phyloP scores from a whole-genome alignment of 2,888 invertebrate species.

The Drymonia ruficornis region DNA sequence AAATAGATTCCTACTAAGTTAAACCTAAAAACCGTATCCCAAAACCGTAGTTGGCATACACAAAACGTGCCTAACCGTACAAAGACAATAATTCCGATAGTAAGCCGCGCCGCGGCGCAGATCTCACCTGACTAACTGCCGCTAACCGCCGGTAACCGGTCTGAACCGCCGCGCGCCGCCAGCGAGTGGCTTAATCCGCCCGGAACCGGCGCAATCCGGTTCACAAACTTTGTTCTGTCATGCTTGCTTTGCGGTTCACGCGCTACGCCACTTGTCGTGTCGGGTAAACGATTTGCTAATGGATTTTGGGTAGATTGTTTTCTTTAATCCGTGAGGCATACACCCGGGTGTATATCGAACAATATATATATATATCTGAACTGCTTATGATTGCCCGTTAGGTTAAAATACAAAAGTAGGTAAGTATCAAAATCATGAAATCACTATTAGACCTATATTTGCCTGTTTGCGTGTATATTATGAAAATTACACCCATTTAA shows the following conservation, averaged over 20 bases:
- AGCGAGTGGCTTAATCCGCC: conserved; percentile 58
- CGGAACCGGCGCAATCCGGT: conserved; percentile 67
- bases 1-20: conserved; percentile 36
- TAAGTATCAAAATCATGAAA: too few relatives aligned
- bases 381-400: too few relatives aligned
- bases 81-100: conserved; percentile 66
- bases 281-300: conserved; percentile 53
- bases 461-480: too few relatives aligned
- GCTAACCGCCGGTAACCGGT: conserved; percentile 49
- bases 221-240: conserved; percentile 73
- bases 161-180: conserved; percentile 47
- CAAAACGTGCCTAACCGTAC: conserved; percentile 50
- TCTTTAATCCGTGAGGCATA: neutral
- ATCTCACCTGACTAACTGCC: conserved; percentile 74
- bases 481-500: too few relatives aligned
- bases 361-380: too few relatives aligned
- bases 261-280: conserved; percentile 59
- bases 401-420: too few relatives aligned
- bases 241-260: conserved; percentile 71
- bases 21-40: conserved; percentile 47
- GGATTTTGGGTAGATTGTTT: neutral
- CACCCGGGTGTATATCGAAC: too few relatives aligned
- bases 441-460: too few relatives aligned
- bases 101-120: conserved; percentile 53
- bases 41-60: conserved; percentile 46